A percentile compares a stretch with the other conserved stretches of the same genome.
These are phyloP conservation scores for Drosophila atripex DNA, from an alignment of 2,888 invertebrate species.

Conservation along the genomic window DNA sequence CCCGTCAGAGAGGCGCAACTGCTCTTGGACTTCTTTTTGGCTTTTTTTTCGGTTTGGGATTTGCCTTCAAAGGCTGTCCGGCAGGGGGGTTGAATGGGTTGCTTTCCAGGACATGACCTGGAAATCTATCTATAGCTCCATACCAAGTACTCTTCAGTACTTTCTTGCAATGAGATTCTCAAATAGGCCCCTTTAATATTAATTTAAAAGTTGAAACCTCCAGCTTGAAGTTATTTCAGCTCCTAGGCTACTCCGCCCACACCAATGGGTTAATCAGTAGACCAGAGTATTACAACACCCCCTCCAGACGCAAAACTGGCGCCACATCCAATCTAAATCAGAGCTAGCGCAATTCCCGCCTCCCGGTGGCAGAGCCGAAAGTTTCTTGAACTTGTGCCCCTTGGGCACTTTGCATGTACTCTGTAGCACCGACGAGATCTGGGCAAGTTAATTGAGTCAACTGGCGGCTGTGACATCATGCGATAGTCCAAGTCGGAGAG, in stretches of 20 bases:
- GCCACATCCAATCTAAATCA: slow-evolving; percentile 51
- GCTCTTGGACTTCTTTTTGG: slow-evolving; percentile 7
- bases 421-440: slow-evolving; percentile 18
- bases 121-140: background rate
- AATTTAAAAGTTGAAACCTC: background rate
- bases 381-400: slow-evolving; percentile 67
- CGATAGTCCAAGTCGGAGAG: slow-evolving; percentile 1
- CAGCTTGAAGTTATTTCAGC: background rate
- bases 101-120: slow-evolving; percentile 21
- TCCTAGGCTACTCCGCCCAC: background rate
- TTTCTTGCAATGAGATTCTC: too few relatives aligned
- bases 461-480: slow-evolving; percentile 66
- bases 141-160: too few relatives aligned
- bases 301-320: slow-evolving; percentile 35
- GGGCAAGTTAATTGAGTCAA: slow-evolving; percentile 59
- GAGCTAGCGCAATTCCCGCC: slow-evolving; percentile 27
- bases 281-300: slow-evolving; percentile 19
- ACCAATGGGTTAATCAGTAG: slow-evolving; percentile 25
- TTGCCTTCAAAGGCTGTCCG: background rate
- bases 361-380: slow-evolving; percentile 30
- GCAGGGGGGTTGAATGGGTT: slow-evolving; percentile 25
- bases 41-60: background rate
- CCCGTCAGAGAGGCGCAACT: slow-evolving; percentile 28
- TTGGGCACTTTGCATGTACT: background rate
- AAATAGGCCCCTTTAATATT: too few relatives aligned